Conservation (phyloP, 2,888 invertebrate species). For the Stenolophus ochropezus region DNA sequence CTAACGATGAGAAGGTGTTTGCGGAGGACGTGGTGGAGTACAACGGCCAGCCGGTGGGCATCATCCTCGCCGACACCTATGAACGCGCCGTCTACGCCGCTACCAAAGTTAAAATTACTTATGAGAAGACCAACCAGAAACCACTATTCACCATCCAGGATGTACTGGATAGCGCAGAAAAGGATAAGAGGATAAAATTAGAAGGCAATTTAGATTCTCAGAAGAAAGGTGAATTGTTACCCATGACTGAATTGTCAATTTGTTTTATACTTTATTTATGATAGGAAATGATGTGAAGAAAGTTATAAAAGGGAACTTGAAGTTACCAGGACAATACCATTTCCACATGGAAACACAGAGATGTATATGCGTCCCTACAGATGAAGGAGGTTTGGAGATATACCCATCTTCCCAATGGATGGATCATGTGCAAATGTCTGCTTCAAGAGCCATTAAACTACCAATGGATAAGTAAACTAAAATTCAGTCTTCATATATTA, state of each 20-base stretch:
- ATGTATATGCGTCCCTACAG: conserved; percentile 78
- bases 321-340: conserved; percentile 83
- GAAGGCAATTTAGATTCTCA: conserved; percentile 67
- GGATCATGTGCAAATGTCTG: conserved; percentile 76
- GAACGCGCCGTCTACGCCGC: conserved; percentile 78
- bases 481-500: too few relatives aligned
- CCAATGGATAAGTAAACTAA: conserved; percentile 76
- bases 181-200: conserved; percentile 70
- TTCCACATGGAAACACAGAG: conserved; percentile 86
- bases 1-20: conserved; percentile 73
- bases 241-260: too few relatives aligned
- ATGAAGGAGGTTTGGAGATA: conserved; percentile 79
- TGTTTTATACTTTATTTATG: too few relatives aligned
- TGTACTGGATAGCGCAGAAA: conserved; percentile 73
- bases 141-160: conserved; percentile 74
- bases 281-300: conserved; percentile 72
- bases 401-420: conserved; percentile 80
- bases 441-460: conserved; percentile 75
- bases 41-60: conserved; percentile 84
- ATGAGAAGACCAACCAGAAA: conserved; percentile 72
- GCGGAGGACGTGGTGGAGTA: conserved; percentile 76
- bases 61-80: conserved; percentile 81
- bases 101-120: conserved; percentile 76
- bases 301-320: conserved; percentile 76
- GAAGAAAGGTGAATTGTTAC: conserved; percentile 66